Conservation (phyloP, 2,888 invertebrate species). For the Kryphioiulus occultus region DNA sequence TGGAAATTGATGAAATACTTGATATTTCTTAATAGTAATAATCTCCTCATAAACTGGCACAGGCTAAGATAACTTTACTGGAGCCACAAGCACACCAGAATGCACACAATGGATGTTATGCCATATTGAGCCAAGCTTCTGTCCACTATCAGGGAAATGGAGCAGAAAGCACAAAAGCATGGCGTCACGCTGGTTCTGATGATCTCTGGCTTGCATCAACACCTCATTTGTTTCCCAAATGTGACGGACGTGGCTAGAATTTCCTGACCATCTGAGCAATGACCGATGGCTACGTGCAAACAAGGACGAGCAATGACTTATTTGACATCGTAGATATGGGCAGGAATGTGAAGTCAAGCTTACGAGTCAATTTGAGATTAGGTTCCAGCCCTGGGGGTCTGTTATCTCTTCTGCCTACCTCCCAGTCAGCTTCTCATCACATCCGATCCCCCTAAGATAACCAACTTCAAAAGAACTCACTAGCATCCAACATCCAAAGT, state of each 20-base stretch:
- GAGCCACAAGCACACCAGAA: not conserved
- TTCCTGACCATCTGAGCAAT: not conserved
- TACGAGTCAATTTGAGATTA: not conserved
- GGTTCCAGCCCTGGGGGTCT: not conserved
- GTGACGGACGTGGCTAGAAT: constrained; percentile 13
- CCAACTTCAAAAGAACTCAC: not conserved
- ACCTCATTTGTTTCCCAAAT: not conserved
- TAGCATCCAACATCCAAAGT: no score
- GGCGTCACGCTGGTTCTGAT: not conserved
- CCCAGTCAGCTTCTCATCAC: not conserved
- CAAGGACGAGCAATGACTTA: not conserved
- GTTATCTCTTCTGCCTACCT: not conserved
- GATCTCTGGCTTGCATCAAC: not conserved
- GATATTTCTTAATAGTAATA: no score
- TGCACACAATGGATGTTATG: not conserved
- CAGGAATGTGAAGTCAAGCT: constrained; percentile 24
- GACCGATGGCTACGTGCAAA: not conserved
- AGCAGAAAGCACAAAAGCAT: not conserved
- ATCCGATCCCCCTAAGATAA: not conserved
- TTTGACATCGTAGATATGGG: not conserved
- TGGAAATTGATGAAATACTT: no score
- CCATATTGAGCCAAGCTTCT: not conserved
- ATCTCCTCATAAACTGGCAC: no score
- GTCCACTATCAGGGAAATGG: not conserved
- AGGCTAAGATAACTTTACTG: no score